Evolutionary conservation across 2,888 invertebrate genomes (phyloP), one percentile per base, ranked within the genome.

Genomic region (Eurytoma californica): DNA sequence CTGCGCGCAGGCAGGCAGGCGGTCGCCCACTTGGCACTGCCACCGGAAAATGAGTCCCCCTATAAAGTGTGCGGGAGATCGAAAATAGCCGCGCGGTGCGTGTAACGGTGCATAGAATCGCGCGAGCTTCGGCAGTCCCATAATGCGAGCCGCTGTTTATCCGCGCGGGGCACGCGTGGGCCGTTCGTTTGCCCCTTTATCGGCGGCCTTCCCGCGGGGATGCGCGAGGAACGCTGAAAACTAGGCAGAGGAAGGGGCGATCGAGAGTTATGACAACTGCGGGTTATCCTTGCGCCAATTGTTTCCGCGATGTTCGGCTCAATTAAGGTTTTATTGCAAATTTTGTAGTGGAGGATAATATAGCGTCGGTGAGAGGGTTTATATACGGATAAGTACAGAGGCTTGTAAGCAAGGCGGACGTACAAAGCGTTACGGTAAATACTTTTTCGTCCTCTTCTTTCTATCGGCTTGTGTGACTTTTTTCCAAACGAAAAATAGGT

Each of bases 11-110:
- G 55, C 28, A 49, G 9, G 55, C 28, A 49, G 7, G 14, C 79
- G n/a, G n/a, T n/a, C n/a, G 67, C 79, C 72, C 72, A 75, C 79
- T 61, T 73, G 51, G 49, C 49, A 63, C 72, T 68, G 18, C 18
- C 18, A 68, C 51, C 49, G 67, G 72, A 73, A 77, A 73, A 76
- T 77, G 55, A 72, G 61, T 66, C 47, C 49, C 58, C 68, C 67
- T 39, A 68, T 68, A 72, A 47, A 39, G 39, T 39, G 9, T 9
- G 9, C 39, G 18, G 49, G 60, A 63, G 49, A 47, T 7, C 16
- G 16, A 68, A 7, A 24, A 16, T 12, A 16, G 24, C 20, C 39
- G 49, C 55, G 55, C 58, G 5, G 47, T n/a, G 58, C 53, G 58
- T 28, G 24, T 73, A 79, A 69, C 68, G 73, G 78, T 78, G 67